Percentiles rank a stretch among this genome's conserved stretches.
These are phyloP conservation scores for Parochlus steinenii DNA, from an alignment of 2,888 invertebrate species.

Conservation along the genomic window DNA sequence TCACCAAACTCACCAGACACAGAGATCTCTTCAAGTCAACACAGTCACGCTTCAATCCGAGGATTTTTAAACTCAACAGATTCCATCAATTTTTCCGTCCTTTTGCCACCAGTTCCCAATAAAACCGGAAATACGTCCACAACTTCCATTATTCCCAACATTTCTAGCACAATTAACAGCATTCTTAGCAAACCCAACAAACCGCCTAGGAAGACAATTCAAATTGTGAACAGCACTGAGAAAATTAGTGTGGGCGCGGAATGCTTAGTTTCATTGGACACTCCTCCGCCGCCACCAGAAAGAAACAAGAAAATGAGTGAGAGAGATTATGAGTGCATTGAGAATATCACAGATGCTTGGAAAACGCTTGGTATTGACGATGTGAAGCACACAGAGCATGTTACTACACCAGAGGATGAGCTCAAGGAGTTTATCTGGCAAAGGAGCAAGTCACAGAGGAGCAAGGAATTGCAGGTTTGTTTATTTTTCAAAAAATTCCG, in stretches of 20 bases:
- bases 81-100: constrained; percentile 21
- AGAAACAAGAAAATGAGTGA: constrained; percentile 16
- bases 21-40: constrained; percentile 21
- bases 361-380: constrained; percentile 59
- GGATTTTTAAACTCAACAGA: constrained; percentile 27
- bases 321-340: constrained; percentile 52
- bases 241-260: constrained; percentile 6
- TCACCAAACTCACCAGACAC: constrained; percentile 33
- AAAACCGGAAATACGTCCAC: too few relatives aligned
- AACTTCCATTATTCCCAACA: constrained; percentile 13
- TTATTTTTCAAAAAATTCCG: too few relatives aligned
- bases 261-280: constrained; percentile 11
- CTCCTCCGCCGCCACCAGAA: constrained; percentile 11
- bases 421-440: constrained; percentile 31
- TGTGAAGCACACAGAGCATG: constrained; percentile 50
- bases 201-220: constrained; percentile 26
- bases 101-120: constrained; percentile 19
- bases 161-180: constrained; percentile 7
- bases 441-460: constrained; percentile 22
- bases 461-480: constrained; percentile 11
- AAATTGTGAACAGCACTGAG: constrained; percentile 13
- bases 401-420: constrained; percentile 25
- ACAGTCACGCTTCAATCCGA: constrained; percentile 23
- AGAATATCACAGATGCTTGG: constrained; percentile 65
- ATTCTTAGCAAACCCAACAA: constrained; percentile 27